Conservation (phyloP, 2,888 invertebrate genomes). For the Tiliacea citrago region DNA sequence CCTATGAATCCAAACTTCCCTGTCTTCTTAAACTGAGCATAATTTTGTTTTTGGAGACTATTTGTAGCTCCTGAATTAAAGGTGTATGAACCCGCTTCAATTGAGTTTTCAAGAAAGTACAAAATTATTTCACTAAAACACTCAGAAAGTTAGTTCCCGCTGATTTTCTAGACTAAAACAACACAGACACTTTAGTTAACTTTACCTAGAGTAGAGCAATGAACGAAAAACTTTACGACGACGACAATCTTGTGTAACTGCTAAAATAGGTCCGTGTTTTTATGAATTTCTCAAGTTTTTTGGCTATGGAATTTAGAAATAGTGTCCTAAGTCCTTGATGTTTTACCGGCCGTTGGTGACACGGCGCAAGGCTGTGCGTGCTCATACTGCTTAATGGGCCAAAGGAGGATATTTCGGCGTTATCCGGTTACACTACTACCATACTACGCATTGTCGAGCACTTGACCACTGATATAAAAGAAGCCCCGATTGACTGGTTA, state of each 20-base stretch:
- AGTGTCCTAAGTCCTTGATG: constrained; percentile 67
- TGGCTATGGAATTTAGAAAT: constrained; percentile 31
- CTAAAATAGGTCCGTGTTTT: constrained; percentile 27
- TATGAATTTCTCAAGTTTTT: constrained; percentile 18
- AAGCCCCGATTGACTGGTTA: constrained; percentile 56
- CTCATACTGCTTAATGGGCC: constrained; percentile 76
- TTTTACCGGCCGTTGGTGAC: constrained; percentile 70
- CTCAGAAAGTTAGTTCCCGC: constrained; percentile 29
- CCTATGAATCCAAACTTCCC: neutral
- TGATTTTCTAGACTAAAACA: constrained; percentile 19
- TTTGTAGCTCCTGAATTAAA: neutral
- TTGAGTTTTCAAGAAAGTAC: constrained; percentile 2
- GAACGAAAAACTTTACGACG: constrained; percentile 14
- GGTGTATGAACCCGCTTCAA: constrained; percentile 2
- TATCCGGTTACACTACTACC: constrained; percentile 78
- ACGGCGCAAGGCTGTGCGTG: constrained; percentile 83
- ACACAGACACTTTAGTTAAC: constrained; percentile 18
- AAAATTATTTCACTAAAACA: constrained; percentile 13
- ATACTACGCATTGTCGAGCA: constrained; percentile 60
- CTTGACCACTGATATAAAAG: constrained; percentile 75
- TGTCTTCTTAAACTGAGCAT: neutral
- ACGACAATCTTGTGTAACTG: constrained; percentile 21
- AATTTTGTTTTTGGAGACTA: neutral
- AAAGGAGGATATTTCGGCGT: constrained; percentile 82
- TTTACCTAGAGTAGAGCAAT: constrained; percentile 8